Conservation (phyloP, 2,113 vertebrate species). For the Beaufortia kweichowensis region DNA sequence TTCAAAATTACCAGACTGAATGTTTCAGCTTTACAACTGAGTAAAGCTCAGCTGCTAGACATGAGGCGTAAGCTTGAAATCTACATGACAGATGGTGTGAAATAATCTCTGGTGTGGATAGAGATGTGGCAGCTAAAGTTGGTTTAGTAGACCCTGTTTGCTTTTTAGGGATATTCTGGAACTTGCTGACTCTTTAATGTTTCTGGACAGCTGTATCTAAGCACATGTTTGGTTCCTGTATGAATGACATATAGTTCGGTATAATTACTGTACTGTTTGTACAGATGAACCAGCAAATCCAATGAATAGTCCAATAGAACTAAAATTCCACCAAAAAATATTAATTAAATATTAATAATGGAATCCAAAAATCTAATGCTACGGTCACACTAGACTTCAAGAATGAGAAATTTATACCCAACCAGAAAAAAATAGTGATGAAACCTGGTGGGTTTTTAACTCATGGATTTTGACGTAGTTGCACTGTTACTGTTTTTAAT, state of each 20-base stretch:
- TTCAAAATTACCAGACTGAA: not conserved
- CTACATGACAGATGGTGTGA: slow-evolving; percentile 8
- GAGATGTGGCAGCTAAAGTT: slow-evolving; percentile 61
- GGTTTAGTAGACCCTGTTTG: slow-evolving; percentile 65
- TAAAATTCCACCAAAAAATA: not conserved
- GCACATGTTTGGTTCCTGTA: slow-evolving; percentile 37
- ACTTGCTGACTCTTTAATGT: slow-evolving; percentile 69
- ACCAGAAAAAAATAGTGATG: too few species aligned
- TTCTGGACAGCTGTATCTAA: slow-evolving; percentile 40
- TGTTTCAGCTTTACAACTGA: slow-evolving; percentile 8
- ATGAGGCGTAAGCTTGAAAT: slow-evolving; percentile 14
- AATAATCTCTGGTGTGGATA: not conserved
- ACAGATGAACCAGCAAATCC: slow-evolving; percentile 46
- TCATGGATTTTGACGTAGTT: too few species aligned
- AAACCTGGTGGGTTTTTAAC: too few species aligned
- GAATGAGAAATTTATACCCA: too few species aligned
- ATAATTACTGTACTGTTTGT: slow-evolving; percentile 46
- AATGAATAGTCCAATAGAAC: slow-evolving; percentile 4
- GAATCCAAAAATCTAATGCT: too few species aligned
- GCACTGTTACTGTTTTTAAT: too few species aligned
- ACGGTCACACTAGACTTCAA: too few species aligned
- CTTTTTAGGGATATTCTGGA: slow-evolving; percentile 64
- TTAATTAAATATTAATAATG: too few species aligned
- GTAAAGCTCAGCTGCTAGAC: not conserved
- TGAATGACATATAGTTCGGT: slow-evolving; percentile 53